Evolutionary conservation across 2,113 vertebrate genomes (phyloP).

Genomic region (Siniperca chuatsi): DNA sequence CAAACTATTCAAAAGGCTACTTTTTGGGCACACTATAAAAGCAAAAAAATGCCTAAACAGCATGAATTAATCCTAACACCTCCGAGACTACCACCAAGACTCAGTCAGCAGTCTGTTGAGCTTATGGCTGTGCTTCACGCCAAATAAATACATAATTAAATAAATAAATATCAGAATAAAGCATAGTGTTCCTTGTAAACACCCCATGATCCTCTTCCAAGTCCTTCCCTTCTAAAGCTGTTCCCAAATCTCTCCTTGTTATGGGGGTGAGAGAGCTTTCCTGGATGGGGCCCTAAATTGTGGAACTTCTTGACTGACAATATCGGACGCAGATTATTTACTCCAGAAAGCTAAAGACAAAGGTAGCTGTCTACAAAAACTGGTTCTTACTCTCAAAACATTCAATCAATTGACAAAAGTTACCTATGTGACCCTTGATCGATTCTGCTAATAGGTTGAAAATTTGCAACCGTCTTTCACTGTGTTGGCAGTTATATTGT

Average conservation of each 20-base stretch:
- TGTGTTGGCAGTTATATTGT: not conserved
- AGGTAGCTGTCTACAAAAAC: not conserved
- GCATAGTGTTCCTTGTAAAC: conserved; percentile 20
- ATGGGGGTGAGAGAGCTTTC: not conserved
- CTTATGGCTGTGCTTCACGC: not conserved
- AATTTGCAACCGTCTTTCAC: not conserved
- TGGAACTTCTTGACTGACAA: not conserved
- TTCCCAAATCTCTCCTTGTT: conserved; percentile 27
- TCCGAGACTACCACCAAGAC: conserved; percentile 13
- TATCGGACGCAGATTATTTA: conserved; percentile 10
- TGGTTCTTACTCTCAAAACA: not conserved
- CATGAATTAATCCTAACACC: conserved; percentile 42
- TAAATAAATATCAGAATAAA: conserved; percentile 32
- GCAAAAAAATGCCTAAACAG: conserved; percentile 39
- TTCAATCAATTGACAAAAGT: not conserved
- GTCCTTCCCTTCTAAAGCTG: not conserved
- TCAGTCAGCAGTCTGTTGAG: conserved; percentile 50
- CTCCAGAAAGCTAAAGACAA: not conserved
- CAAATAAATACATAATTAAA: conserved; percentile 36
- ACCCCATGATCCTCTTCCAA: conserved; percentile 27
- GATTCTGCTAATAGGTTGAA: not conserved
- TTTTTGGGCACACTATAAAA: conserved; percentile 17
- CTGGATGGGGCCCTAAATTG: not conserved
- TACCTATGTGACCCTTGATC: not conserved
- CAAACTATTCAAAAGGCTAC: not conserved